phyloP scores from a whole-genome alignment of 2,797 vertebrate genomes.

The Acanthornis magna region DNA sequence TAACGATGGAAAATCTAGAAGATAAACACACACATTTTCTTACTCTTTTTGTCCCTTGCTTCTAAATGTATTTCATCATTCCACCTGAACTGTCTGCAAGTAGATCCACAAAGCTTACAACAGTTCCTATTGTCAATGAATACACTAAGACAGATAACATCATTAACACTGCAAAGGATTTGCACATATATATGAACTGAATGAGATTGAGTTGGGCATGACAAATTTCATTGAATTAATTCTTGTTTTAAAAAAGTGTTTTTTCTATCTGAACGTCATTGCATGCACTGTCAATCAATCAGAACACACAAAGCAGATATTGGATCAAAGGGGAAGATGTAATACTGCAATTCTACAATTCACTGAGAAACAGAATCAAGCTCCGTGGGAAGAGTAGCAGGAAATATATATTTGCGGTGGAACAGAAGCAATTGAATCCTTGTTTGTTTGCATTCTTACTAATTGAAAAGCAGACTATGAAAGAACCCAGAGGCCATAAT shows the following conservation, averaged over 20 bases:
- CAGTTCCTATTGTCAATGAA: background rate
- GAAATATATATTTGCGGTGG: background rate
- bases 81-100: background rate
- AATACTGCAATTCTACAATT: background rate
- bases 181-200: slow-evolving; percentile 22
- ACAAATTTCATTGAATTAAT: slow-evolving; percentile 14
- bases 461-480: background rate
- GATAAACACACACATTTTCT: background rate
- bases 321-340: background rate
- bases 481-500: background rate
- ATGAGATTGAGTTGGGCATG: background rate
- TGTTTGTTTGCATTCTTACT: background rate
- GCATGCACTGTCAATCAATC: background rate
- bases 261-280: slow-evolving; percentile 7
- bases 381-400: background rate
- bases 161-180: slow-evolving; percentile 19
- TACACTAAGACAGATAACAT: background rate
- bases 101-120: background rate
- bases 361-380: background rate
- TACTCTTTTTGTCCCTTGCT: background rate
- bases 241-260: background rate
- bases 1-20: background rate
- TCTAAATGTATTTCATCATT: background rate
- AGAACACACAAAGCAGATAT: background rate
- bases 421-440: background rate